Percentiles rank a stretch among this genome's conserved stretches.
These are phyloP conservation scores for Trematocara marginatum DNA, from an alignment of 2,113 vertebrate genomes.

Conservation along the genomic window DNA sequence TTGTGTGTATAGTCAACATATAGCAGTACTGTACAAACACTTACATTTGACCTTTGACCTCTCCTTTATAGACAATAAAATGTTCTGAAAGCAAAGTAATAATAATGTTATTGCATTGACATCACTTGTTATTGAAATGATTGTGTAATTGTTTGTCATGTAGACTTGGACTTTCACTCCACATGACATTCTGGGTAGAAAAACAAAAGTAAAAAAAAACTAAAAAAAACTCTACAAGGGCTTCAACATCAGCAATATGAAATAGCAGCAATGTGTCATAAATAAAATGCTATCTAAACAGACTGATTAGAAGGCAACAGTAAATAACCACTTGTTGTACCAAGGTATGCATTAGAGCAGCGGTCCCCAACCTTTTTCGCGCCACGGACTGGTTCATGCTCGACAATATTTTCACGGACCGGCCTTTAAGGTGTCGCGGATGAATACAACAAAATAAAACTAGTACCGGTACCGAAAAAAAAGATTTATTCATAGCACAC, in stretches of 20 bases:
- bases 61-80: background rate
- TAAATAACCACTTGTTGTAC: background rate
- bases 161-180: background rate
- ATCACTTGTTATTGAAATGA: background rate
- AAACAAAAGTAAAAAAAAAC: background rate
- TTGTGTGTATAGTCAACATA: background rate
- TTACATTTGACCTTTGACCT: background rate
- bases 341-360: background rate
- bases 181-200: background rate
- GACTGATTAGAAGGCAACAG: background rate
- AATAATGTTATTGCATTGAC: background rate
- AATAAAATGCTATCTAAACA: background rate
- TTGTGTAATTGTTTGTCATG: background rate
- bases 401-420: no score
- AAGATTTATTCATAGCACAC: no score
- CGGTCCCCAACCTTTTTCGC: no score
- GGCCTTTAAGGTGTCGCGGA: no score
- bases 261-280: background rate
- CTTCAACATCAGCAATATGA: background rate
- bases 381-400: no score
- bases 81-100: background rate
- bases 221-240: background rate
- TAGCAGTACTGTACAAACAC: background rate
- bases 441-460: no score
- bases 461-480: no score